Evolutionary conservation across 2,888 invertebrate species (phyloP).

Genomic region (Hydropsyche betteni): DNA sequence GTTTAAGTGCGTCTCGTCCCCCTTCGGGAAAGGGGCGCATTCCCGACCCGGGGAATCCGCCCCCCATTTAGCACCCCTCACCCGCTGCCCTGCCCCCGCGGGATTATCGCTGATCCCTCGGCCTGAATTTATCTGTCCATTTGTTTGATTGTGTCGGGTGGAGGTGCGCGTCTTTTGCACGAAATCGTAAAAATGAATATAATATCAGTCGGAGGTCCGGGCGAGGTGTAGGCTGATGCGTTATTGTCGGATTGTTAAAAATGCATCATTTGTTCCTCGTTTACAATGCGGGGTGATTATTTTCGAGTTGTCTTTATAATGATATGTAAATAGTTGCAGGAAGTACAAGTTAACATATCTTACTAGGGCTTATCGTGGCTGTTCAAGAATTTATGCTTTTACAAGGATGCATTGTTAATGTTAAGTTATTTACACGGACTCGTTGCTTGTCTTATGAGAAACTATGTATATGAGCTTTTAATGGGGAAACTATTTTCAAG

Average conservation of each 20-base stretch:
- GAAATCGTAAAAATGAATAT: conserved; percentile 33
- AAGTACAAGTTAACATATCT: too few species aligned
- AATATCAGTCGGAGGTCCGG: neutral
- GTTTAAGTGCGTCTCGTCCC: neutral
- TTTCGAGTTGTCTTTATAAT: too few species aligned
- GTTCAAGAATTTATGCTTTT: too few species aligned
- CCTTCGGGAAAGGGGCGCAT: neutral
- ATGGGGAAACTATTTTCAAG: too few species aligned
- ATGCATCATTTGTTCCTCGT: too few species aligned
- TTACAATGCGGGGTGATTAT: too few species aligned
- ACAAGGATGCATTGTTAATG: too few species aligned
- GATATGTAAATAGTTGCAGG: too few species aligned
- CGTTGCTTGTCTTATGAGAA: too few species aligned
- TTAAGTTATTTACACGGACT: too few species aligned
- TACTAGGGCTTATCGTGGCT: too few species aligned
- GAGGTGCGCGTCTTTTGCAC: conserved; percentile 28
- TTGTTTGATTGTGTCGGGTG: conserved; percentile 32
- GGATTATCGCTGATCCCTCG: conserved; percentile 33
- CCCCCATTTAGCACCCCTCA: neutral
- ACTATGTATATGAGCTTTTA: too few species aligned
- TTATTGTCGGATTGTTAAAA: neutral
- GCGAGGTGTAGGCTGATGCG: neutral
- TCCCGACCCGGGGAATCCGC: neutral
- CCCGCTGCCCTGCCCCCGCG: neutral
- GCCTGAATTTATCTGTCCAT: conserved; percentile 39